These are phyloP conservation scores for Hemichromis elongatus DNA, from an alignment of 2,113 vertebrate species.

Conservation along the genomic window DNA sequence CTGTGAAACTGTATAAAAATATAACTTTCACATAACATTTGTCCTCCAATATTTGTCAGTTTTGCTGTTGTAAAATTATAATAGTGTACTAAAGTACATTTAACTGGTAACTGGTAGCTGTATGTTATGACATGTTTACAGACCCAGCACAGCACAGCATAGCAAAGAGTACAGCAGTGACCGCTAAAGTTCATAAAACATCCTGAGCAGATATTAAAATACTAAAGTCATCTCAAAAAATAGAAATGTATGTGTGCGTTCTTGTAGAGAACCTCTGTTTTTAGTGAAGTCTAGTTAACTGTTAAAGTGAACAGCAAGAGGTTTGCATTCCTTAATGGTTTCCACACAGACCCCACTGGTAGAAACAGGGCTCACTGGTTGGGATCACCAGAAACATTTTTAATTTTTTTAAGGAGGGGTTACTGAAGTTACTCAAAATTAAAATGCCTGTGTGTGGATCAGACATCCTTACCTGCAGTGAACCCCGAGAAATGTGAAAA, in stretches of 20 bases:
- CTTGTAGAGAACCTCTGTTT: fast-evolving
- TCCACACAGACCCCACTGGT: not conserved
- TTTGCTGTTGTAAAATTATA: too few species aligned
- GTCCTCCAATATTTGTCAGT: too few species aligned
- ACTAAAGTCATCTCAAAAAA: not conserved
- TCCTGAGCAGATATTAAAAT: not conserved
- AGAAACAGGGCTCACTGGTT: not conserved
- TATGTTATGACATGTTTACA: not conserved
- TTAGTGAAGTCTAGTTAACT: not conserved
- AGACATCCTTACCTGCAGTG: not conserved
- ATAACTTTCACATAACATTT: too few species aligned
- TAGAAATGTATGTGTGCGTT: fast-evolving
- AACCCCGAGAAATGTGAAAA: not conserved
- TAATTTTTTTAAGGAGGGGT: fast-evolving
- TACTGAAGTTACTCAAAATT: not conserved
- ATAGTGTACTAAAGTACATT: not conserved
- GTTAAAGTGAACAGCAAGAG: not conserved
- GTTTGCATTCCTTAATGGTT: not conserved
- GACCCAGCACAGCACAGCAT: not conserved
- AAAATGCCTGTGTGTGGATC: not conserved
- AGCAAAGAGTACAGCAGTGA: fast-evolving
- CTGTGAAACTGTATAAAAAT: too few species aligned
- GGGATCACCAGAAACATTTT: not conserved
- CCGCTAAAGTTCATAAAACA: not conserved
- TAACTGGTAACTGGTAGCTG: not conserved